Percentiles rank a stretch among this genome's conserved stretches.
Conservation (phyloP, 2,888 invertebrate genomes). For the Phrixothrix hirtus region DNA sequence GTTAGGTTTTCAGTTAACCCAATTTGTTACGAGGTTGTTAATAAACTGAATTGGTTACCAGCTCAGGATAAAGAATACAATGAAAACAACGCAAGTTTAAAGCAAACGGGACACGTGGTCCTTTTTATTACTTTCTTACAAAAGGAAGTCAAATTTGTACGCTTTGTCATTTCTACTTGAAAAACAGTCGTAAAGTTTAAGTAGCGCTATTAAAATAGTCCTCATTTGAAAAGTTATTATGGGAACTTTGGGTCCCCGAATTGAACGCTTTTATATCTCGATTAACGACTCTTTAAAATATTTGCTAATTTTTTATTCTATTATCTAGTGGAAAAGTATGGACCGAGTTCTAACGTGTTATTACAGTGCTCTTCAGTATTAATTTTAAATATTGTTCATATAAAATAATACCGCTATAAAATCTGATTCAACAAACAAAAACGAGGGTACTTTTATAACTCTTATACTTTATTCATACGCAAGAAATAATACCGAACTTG, state of each 20-base stretch:
- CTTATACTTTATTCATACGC: conserved; percentile 35
- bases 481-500: conserved; percentile 45
- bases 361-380: conserved; percentile 29
- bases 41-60: conserved; percentile 31
- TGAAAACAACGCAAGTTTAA: conserved; percentile 28
- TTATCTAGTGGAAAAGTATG: not conserved
- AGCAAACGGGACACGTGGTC: conserved; percentile 36
- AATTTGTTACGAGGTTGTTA: conserved; percentile 38
- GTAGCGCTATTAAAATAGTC: conserved; percentile 30
- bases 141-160: conserved; percentile 34
- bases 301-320: conserved; percentile 9
- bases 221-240: conserved; percentile 30
- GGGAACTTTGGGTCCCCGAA: conserved; percentile 18
- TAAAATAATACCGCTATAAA: conserved; percentile 34
- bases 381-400: conserved; percentile 32
- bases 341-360: conserved; percentile 18
- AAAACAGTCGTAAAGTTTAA: conserved; percentile 33
- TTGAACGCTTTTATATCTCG: not conserved
- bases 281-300: conserved; percentile 11
- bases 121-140: conserved; percentile 38
- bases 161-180: conserved; percentile 29
- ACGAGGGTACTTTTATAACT: conserved; percentile 33
- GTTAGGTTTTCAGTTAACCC: conserved; percentile 34
- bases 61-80: conserved; percentile 29
- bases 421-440: conserved; percentile 34